Evolutionary conservation across 2,797 vertebrate genomes (phyloP), one percentile per base, ranked within the genome.

Genomic region (Phoeniculus purpureus): DNA sequence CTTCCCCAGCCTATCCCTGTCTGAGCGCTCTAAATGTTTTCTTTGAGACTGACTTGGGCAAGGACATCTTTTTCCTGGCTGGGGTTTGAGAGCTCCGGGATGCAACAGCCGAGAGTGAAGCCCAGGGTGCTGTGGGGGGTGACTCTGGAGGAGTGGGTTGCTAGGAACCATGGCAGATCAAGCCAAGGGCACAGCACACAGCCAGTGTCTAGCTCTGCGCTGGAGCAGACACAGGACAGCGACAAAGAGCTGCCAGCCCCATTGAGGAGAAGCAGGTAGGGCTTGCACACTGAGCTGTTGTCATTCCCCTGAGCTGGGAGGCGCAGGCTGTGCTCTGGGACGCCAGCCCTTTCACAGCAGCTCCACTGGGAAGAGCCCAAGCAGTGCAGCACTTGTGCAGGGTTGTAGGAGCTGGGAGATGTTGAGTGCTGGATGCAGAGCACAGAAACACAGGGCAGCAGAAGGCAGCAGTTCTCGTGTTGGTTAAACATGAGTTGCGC

Each of bases 61-160:
- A 2, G 7, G 32, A 32, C 11, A 11, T 27, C 34, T 32, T 58
- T 13, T 40, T 9, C 51, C 37, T 22, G 19, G 10, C 43, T 25
- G 27, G 23, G 15, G 54, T 40, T 25, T 11, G 11, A 50, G 26
- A 56, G 11, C 9, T 16, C 25, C 0, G 0, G 40, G 37, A 4
- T 21, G 37, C 3, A 10, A 37, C 22, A 19, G 37, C 21, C 3
- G 4, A 12, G 22, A 55, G 37, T 7, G 40, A 19, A 47, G 31
- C 22, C 5, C 0, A 2, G 56, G 23, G 50, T 21, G 51, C 50
- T 32, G 27, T 0, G 1, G 22, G 58, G 32, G 12, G 6, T 0
- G 3, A 22, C 12, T 6, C 25, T 22, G 16, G 26, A 3, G 5
- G 17, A 25, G 23, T 3, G 2, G 47, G 19, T 31, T 3, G 32